Conservation (phyloP, 2,797 vertebrate species). For the Emys orbicularis region DNA sequence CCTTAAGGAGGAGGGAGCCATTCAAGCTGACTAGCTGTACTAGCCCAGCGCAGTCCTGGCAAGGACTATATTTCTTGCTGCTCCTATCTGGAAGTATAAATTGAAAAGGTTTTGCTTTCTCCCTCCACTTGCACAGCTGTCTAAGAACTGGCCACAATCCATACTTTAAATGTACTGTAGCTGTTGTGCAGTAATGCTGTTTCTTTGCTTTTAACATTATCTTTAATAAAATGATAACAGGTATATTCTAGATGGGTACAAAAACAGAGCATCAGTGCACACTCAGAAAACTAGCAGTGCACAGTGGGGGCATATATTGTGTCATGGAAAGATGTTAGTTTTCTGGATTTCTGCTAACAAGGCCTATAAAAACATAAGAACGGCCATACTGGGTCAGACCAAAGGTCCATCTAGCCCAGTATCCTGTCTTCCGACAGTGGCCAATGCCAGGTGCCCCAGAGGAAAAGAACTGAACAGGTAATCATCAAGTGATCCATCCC, state of each 20-base stretch:
- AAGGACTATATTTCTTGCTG: neutral
- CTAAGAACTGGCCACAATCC: neutral
- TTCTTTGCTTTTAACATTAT: neutral
- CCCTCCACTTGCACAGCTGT: neutral
- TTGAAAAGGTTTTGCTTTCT: neutral
- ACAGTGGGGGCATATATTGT: neutral
- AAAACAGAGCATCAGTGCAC: neutral
- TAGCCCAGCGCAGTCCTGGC: neutral
- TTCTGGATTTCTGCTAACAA: neutral
- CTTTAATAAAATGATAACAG: neutral
- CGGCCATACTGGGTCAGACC: too few relatives aligned
- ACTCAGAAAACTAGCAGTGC: neutral
- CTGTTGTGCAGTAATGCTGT: neutral
- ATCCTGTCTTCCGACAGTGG: too few relatives aligned
- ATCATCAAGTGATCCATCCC: too few relatives aligned
- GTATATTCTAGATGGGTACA: neutral
- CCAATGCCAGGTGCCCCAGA: too few relatives aligned
- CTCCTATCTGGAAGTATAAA: neutral
- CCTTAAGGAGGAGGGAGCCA: conserved; percentile 1
- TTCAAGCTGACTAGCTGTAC: neutral
- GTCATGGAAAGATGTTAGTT: neutral
- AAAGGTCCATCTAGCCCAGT: too few relatives aligned
- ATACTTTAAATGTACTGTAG: neutral
- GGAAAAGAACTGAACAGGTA: too few relatives aligned
- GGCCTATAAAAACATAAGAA: neutral